Evolutionary conservation across 2,888 invertebrate species (phyloP).

Genomic region (Lithophane semibrunnea): DNA sequence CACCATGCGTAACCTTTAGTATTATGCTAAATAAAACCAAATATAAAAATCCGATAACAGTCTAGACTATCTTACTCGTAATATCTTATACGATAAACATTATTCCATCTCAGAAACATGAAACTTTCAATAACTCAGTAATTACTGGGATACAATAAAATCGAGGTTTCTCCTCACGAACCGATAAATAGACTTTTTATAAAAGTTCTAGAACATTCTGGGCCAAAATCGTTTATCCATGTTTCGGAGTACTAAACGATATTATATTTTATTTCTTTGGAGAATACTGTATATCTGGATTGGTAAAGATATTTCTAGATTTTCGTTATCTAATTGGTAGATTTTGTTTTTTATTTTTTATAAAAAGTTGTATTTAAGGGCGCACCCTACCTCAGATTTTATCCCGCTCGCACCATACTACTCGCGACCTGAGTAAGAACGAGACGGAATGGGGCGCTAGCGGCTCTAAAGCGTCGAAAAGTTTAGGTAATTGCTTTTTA

Average conservation of each 20-base stretch:
- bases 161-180: conserved; percentile 53
- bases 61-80: conserved; percentile 1
- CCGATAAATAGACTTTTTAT: conserved; percentile 46
- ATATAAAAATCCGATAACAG: background rate
- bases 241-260: conserved; percentile 47
- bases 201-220: conserved; percentile 53
- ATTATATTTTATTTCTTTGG: conserved; percentile 43
- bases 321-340: background rate
- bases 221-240: conserved; percentile 60
- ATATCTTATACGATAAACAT: conserved; percentile 7
- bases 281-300: conserved; percentile 24
- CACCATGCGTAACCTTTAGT: too few relatives aligned
- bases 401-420: too few relatives aligned
- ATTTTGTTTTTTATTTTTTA: background rate
- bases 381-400: too few relatives aligned
- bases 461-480: too few relatives aligned
- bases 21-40: background rate
- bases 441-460: too few relatives aligned
- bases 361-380: background rate
- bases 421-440: too few relatives aligned
- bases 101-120: background rate
- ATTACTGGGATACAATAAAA: conserved; percentile 53
- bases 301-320: conserved; percentile 19
- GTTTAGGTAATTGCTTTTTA: too few relatives aligned
- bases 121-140: conserved; percentile 55